Percentiles rank a stretch among this genome's conserved stretches.
phyloP scores from a whole-genome alignment of 2,797 vertebrate genomes.

The Enteromius treurensis region DNA sequence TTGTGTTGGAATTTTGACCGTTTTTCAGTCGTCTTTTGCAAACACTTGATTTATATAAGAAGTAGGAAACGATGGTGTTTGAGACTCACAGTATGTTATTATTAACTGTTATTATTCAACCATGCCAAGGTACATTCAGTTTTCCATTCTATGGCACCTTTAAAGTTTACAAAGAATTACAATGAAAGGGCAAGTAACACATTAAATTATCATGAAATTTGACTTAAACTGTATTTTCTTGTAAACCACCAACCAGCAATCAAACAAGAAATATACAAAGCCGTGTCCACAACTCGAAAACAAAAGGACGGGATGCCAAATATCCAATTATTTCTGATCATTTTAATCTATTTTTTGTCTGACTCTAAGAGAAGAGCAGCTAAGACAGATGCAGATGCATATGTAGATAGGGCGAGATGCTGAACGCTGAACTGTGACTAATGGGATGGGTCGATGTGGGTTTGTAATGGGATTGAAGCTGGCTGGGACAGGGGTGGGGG shows the following conservation, averaged over 20 bases:
- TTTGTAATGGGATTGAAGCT: conserved; percentile 47
- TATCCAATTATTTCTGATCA: background rate
- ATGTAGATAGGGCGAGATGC: conserved; percentile 20
- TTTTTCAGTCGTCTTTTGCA: no score
- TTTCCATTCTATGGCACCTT: no score
- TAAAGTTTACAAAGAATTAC: background rate
- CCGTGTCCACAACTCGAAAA: background rate
- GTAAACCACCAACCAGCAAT: background rate
- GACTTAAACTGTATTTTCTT: background rate
- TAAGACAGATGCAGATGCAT: conserved; percentile 8
- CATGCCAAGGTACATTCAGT: no score
- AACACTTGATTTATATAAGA: no score
- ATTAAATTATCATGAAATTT: background rate
- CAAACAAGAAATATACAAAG: background rate
- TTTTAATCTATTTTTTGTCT: background rate
- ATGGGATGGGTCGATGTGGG: conserved; percentile 43
- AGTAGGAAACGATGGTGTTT: no score
- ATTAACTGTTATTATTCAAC: no score
- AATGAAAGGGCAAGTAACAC: background rate
- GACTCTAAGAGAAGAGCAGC: background rate
- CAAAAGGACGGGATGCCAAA: background rate
- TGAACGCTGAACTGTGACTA: conserved; percentile 19
- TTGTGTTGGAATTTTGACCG: no score
- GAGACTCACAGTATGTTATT: no score
- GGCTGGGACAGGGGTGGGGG: background rate